Evolutionary conservation across 2,113 vertebrate genomes (phyloP).

Genomic region (Campylorhamphus procurvoides): DNA sequence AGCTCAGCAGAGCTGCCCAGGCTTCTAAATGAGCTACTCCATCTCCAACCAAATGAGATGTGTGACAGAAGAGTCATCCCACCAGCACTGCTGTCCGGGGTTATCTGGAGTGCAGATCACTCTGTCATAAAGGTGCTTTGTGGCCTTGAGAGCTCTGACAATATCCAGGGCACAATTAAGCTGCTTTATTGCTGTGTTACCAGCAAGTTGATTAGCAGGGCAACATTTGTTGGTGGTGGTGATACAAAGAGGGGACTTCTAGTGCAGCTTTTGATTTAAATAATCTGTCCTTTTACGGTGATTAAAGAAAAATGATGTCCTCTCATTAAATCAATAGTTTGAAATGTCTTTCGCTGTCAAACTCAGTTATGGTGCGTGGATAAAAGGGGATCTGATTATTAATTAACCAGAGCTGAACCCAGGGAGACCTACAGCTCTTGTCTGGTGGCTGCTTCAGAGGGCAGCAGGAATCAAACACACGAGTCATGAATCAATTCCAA

Average conservation of each 20-base stretch:
- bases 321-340: not conserved
- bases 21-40: not conserved
- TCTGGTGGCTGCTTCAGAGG: not conserved
- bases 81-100: not conserved
- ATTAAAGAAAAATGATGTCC: not conserved
- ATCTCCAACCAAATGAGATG: not conserved
- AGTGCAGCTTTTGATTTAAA: not conserved
- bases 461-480: not conserved
- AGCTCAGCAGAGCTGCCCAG: not conserved
- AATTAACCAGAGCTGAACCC: constrained; percentile 25
- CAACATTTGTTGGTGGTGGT: not conserved
- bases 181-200: not conserved
- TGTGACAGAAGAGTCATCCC: not conserved
- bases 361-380: not conserved
- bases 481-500: not conserved
- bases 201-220: not conserved
- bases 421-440: not conserved
- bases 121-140: not conserved
- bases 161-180: not conserved
- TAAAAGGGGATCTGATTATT: constrained; percentile 13
- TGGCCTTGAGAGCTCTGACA: not conserved
- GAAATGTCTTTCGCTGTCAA: not conserved
- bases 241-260: not conserved
- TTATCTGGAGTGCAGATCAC: not conserved
- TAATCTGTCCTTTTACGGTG: not conserved